Conservation (phyloP, 2,113 vertebrate species). For the Pluvialis apricaria region DNA sequence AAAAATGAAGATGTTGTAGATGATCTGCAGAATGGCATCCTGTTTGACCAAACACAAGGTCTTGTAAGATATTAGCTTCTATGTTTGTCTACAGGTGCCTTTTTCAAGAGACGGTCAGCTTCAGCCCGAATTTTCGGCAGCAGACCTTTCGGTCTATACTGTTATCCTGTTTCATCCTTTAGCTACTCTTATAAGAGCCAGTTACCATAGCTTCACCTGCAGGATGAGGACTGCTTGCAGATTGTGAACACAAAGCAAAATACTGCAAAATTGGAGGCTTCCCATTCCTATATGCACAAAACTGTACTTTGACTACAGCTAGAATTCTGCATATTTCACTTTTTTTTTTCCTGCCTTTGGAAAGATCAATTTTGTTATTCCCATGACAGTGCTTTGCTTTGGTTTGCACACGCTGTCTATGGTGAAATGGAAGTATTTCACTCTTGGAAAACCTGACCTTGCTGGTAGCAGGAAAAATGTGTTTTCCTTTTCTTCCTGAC, state of each 20-base stretch:
- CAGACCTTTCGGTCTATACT: neutral
- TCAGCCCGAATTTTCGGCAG: neutral
- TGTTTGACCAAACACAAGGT: neutral
- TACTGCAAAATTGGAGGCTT: neutral
- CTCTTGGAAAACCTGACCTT: neutral
- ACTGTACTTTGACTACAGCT: neutral
- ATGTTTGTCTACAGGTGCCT: neutral
- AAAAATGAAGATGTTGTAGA: neutral
- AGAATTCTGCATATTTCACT: neutral
- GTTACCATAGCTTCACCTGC: neutral
- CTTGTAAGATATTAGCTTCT: neutral
- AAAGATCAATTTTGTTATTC: neutral
- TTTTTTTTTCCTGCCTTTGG: neutral
- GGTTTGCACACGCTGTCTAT: rapidly evolving
- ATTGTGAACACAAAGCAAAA: neutral
- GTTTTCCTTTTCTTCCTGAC: neutral
- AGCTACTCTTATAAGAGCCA: neutral
- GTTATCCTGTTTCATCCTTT: neutral
- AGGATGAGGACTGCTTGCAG: neutral
- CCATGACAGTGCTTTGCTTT: neutral
- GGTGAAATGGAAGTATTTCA: neutral
- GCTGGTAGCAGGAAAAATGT: neutral
- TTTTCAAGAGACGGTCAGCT: neutral
- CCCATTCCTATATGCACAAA: neutral
- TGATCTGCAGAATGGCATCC: neutral